Evolutionary conservation across 2,797 vertebrate genomes (phyloP).

Genomic region (Lerista edwardsae): DNA sequence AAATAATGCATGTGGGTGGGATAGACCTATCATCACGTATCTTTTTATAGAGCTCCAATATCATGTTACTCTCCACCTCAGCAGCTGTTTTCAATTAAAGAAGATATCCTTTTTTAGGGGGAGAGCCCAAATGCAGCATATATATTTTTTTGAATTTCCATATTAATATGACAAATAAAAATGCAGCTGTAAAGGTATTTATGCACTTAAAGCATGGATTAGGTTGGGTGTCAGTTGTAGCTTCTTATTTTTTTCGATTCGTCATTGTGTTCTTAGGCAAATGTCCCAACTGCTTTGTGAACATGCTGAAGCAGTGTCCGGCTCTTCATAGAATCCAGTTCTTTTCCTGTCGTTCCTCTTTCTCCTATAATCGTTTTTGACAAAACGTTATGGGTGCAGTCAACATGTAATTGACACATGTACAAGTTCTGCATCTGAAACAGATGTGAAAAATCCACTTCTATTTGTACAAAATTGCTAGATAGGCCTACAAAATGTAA

Average conservation of each 20-base stretch:
- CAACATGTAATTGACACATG: slow-evolving; percentile 1
- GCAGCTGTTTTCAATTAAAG: slow-evolving; percentile 28
- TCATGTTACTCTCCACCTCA: slow-evolving; percentile 27
- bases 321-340: neutral
- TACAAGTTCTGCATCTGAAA: slow-evolving; percentile 27
- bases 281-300: neutral
- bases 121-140: neutral
- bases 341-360: neutral
- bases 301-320: neutral
- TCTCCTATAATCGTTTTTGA: slow-evolving; percentile 21
- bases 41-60: slow-evolving; percentile 22
- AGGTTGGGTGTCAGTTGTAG: neutral
- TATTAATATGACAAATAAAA: neutral
- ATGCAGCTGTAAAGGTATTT: neutral
- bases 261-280: neutral
- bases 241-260: neutral
- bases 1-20: slow-evolving; percentile 17
- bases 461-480: neutral
- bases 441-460: slow-evolving; percentile 15
- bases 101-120: slow-evolving; percentile 14
- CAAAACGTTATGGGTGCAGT: slow-evolving; percentile 2
- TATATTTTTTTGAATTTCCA: neutral
- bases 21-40: slow-evolving; percentile 19
- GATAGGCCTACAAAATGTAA: slow-evolving; percentile 12
- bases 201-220: slow-evolving; percentile 3